Conservation (phyloP, 2,888 invertebrate genomes). For the Eudemis profundana region DNA sequence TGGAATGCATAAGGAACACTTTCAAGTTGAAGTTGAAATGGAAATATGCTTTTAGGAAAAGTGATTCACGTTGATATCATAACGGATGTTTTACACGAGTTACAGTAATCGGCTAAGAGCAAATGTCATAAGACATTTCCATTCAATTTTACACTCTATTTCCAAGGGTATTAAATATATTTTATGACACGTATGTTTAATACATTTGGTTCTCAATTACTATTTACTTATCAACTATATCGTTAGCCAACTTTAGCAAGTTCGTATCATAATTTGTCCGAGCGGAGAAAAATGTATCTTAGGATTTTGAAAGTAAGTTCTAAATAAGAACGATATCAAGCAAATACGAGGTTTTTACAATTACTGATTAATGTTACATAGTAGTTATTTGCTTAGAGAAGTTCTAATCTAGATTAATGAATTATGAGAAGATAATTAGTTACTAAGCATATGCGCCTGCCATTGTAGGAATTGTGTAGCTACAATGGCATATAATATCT, state of each 20-base stretch:
- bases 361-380: neutral
- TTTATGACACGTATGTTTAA: neutral
- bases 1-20: neutral
- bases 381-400: neutral
- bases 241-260: neutral
- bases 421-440: too few relatives aligned
- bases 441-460: too few relatives aligned
- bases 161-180: too few relatives aligned
- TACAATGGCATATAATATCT: too few relatives aligned
- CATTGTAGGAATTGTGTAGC: too few relatives aligned
- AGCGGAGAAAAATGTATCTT: neutral
- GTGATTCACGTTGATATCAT: neutral
- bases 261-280: neutral
- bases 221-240: neutral
- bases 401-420: neutral
- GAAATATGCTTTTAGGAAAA: neutral
- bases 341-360: neutral
- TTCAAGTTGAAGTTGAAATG: neutral
- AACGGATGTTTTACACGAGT: conserved; percentile 25
- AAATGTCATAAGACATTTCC: conserved; percentile 2
- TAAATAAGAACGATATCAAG: neutral
- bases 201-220: neutral
- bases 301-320: neutral
- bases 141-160: neutral
- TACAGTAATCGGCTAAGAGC: neutral